Conservation (phyloP, 2,113 vertebrate genomes). For the Rhegmatorhina hoffmannsi region DNA sequence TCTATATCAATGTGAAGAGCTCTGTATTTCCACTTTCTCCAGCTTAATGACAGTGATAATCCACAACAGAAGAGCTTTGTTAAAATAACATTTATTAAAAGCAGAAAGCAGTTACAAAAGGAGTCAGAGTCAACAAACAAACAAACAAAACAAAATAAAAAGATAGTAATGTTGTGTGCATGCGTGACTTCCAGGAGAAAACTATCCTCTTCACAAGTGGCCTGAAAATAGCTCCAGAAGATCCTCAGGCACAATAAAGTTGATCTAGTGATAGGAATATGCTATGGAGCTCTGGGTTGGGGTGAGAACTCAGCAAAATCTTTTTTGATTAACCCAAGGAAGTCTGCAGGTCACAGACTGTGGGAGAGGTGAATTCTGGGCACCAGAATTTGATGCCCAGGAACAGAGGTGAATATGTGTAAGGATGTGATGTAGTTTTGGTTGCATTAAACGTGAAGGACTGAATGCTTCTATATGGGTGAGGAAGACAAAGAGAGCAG, state of each 20-base stretch:
- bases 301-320: not conserved
- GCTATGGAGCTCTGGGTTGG: not conserved
- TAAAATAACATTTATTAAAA: not conserved
- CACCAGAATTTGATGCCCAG: not conserved
- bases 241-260: not conserved
- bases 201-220: not conserved
- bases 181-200: not conserved
- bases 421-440: not conserved
- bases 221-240: not conserved
- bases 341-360: not conserved
- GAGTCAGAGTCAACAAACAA: not conserved
- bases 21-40: not conserved
- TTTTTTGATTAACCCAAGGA: not conserved
- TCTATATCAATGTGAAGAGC: not conserved
- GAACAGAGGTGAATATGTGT: not conserved
- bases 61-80: not conserved
- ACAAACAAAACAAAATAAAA: not conserved
- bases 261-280: not conserved
- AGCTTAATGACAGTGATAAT: not conserved
- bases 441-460: not conserved
- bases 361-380: not conserved
- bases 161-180: not conserved
- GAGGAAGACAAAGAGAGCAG: not conserved
- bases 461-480: fast-evolving
- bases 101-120: not conserved